Percentiles rank a stretch among this genome's conserved stretches.
Conservation (phyloP, 2,113 vertebrate species). For the Isurus oxyrinchus region DNA sequence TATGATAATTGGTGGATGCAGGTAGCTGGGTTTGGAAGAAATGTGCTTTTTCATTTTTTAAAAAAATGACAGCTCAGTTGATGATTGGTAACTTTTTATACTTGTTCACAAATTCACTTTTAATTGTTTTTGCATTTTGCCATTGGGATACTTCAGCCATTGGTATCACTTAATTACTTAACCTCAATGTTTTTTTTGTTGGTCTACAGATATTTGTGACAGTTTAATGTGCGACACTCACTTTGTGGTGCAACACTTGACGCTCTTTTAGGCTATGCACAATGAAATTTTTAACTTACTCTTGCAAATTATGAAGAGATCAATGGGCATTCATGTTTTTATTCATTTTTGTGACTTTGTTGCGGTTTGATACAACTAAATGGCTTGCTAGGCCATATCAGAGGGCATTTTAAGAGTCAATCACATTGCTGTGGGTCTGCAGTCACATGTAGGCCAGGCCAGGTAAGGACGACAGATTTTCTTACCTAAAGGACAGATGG, state of each 20-base stretch:
- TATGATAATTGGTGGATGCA: neutral
- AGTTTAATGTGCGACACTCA: neutral
- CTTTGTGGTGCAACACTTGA: neutral
- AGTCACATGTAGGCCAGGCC: too few species aligned
- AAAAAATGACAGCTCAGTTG: neutral
- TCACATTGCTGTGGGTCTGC: too few species aligned
- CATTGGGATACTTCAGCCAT: neutral
- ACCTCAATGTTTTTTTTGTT: neutral
- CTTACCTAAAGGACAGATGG: too few species aligned
- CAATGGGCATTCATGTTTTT: neutral
- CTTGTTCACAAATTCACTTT: neutral
- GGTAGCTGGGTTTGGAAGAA: neutral
- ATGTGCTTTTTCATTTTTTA: neutral
- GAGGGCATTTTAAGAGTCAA: neutral
- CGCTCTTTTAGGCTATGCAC: neutral
- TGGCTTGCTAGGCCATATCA: too few species aligned
- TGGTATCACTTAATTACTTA: neutral
- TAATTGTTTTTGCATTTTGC: neutral
- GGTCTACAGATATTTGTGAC: neutral
- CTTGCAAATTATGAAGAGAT: neutral
- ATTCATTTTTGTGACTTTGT: too few species aligned
- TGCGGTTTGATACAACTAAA: too few species aligned
- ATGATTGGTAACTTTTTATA: neutral
- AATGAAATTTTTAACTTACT: neutral
- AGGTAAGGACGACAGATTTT: too few species aligned